phyloP scores from a whole-genome alignment of 1,140 invertebrate species.

The Magallana ariakensis region DNA sequence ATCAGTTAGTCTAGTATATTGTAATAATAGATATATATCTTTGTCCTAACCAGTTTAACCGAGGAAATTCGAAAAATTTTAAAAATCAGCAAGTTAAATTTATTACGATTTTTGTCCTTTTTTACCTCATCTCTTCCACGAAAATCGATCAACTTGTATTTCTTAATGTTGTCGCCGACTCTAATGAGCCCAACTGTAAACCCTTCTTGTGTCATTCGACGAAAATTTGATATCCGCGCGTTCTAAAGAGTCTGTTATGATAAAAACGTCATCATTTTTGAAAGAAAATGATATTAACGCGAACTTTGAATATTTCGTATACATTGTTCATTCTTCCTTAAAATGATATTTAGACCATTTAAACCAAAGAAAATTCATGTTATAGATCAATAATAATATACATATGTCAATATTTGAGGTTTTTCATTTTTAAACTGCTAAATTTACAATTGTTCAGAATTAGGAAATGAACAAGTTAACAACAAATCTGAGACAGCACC shows the following conservation, averaged over 20 bases:
- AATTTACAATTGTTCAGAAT: background rate
- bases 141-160: conserved; percentile 60
- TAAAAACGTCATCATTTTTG: conserved; percentile 18
- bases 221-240: background rate
- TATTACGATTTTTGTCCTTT: no score
- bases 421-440: no score
- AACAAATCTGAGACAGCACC: background rate
- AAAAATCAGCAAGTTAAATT: no score
- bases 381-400: no score
- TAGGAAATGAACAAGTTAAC: background rate
- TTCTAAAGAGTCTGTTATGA: background rate
- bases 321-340: background rate
- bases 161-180: conserved; percentile 61
- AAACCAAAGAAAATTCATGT: no score
- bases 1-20: no score
- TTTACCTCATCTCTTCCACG: conserved; percentile 62
- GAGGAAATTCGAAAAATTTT: conserved; percentile 6
- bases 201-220: background rate
- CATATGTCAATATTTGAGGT: no score
- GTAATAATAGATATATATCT: no score
- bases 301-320: background rate
- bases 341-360: background rate
- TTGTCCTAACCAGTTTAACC: no score
- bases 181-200: conserved; percentile 34
- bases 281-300: background rate